These are phyloP conservation scores for Cactoblastis cactorum DNA, from an alignment of 2,888 invertebrate genomes.

Conservation along the genomic window DNA sequence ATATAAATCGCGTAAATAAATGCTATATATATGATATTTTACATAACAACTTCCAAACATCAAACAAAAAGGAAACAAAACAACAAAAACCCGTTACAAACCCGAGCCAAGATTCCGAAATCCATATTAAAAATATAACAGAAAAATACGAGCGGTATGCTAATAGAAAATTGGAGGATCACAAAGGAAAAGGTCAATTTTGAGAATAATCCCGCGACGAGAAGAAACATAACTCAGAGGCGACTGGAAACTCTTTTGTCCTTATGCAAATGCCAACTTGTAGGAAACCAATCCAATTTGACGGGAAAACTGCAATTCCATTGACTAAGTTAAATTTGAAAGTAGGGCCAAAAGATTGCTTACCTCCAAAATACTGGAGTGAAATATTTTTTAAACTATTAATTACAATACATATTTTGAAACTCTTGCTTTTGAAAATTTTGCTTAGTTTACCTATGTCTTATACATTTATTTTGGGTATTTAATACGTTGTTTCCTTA, in stretches of 20 bases:
- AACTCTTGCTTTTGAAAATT: too few relatives aligned
- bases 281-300: conserved; percentile 53
- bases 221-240: background rate
- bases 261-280: conserved; percentile 62
- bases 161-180: conserved; percentile 8
- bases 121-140: conserved; percentile 3
- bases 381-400: too few relatives aligned
- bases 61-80: background rate
- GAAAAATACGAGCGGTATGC: conserved; percentile 4
- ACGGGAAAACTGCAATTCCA: conserved; percentile 37
- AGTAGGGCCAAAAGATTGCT: too few relatives aligned
- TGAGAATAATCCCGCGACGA: background rate
- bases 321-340: background rate
- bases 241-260: conserved; percentile 26
- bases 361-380: too few relatives aligned
- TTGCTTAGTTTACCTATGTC: too few relatives aligned
- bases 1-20: too few relatives aligned
- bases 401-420: too few relatives aligned
- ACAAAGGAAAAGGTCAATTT: background rate
- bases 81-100: background rate
- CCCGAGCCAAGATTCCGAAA: conserved; percentile 4
- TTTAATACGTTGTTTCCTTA: too few relatives aligned
- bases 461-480: too few relatives aligned
- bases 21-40: too few relatives aligned
- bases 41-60: too few relatives aligned